Base-by-base conservation (phyloP, 2,113 vertebrate species). In the Notarius quadriscutis region DNA sequence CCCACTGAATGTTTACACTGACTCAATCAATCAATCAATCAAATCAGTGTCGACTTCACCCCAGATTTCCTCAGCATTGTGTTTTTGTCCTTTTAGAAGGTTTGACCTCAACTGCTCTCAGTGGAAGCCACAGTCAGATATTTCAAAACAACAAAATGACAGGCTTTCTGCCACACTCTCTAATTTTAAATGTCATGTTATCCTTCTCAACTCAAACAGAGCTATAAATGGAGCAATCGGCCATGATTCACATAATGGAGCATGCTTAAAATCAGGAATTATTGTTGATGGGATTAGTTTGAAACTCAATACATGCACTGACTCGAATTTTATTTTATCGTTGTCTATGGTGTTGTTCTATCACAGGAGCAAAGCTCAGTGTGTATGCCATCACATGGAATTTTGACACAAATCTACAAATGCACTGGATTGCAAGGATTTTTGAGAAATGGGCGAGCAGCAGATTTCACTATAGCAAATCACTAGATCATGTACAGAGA, bases 1-100 rank as follows among this genome's bases (percentile, higher is more conserved):
- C 51, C 51, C 53, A 84, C 67, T 71, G 69, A 57, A 60, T 84
- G 67, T 74, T 69, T 84, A 41, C 30, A 58, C 30, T 75, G 53
- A 60, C 83, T 57, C 58, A 53, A n/a, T 79, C 72, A 77, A 84
- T 84, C 67, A 34, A 84, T 72, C 50, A 84, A 85, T 72, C 48
- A 34, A 71, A 63, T 85, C 84, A 78, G 22, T 65, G 41, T 34
- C 30, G 22, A 65, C 57, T 85, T 78, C 84, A 51, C 48, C 50
- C 58, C 58, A 71, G 67, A 84, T 34, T 78, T 63, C 60, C 65
- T 30, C 60, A 27, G 15, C 58, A 78, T 27, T 65, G 74, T 78
- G 34, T 53, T 58, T 57, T 69, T 74, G 27, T 58, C 55, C 25
- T 74, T 60, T 74, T 60, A 60, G 69, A 74, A 74, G 55, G 11